Conservation (phyloP, 2,113 vertebrate genomes). For the Trachemys scripta region DNA sequence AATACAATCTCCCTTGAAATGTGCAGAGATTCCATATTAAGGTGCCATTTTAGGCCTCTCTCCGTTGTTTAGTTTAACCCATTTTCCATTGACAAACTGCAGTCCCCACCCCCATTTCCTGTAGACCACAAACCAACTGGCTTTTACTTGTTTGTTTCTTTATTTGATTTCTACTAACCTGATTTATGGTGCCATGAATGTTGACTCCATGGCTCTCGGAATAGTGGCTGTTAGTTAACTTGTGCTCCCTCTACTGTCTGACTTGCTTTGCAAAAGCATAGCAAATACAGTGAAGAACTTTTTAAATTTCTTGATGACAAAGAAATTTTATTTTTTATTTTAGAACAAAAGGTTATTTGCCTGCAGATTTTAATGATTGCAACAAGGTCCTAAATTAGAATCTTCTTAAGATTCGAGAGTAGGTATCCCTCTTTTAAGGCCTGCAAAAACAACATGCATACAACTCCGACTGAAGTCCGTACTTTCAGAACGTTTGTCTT, state of each 20-base stretch:
- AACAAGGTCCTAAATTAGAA: background rate
- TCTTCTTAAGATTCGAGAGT: background rate
- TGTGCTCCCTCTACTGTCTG: slow-evolving; percentile 73
- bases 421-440: background rate
- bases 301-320: background rate
- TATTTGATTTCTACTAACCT: background rate
- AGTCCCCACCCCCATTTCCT: slow-evolving; percentile 42
- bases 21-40: background rate
- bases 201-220: slow-evolving; percentile 10
- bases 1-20: slow-evolving; percentile 42
- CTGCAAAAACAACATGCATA: background rate
- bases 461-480: background rate
- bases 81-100: background rate
- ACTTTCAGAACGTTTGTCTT: background rate
- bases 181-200: background rate
- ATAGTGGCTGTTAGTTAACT: slow-evolving; percentile 19
- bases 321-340: background rate
- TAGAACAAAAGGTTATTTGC: background rate
- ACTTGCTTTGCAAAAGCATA: slow-evolving; percentile 23
- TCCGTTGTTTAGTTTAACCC: slow-evolving; percentile 15
- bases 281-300: background rate
- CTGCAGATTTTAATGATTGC: background rate
- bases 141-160: background rate
- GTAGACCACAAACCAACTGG: background rate
- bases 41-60: slow-evolving; percentile 61